Evolutionary conservation across 2,113 vertebrate species (phyloP), one percentile per base, ranked within the genome.

Genomic region (Tragelaphus scriptus): DNA sequence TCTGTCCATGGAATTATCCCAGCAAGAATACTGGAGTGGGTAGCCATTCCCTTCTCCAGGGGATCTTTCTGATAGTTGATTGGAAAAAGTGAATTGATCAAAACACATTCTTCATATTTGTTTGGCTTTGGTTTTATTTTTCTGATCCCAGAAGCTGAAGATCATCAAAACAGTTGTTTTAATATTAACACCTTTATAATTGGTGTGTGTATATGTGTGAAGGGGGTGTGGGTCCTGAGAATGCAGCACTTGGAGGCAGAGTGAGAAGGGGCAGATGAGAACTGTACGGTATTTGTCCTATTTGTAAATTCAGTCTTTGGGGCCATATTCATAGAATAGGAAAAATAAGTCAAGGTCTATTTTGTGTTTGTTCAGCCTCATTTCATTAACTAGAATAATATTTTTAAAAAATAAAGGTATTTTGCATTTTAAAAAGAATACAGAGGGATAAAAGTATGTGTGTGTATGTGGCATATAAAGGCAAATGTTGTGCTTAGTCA

Each of bases 351-450:
- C 86, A 90, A 82, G 61, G 7, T 32, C 59, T 28, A 23, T 30
- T 1, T 49, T 84, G 49, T 55, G 40, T 95, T 95, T 96, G 9
- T 91, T 56, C 58, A 97, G 11, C 65, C 13, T 2, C 23, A 81
- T 25, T 9, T 93, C 63, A 14, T 88, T 93, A 88, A 91, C 88
- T 95, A 94, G 61, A 90, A 81, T 6, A 65, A 51, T 88, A 25
- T 49, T 16, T 93, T 85, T 97, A 32, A 82, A 53, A 7, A 68
- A 25, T n/a, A 53, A 88, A 88, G 19, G 1, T 59, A 30, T 85
- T 97, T 75, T 91, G 11, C 49, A 9, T 90, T 96, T 63, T 80
- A 71, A 58, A 65, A 63, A 28, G 87, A 91, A 26, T 95, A 82
- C 96, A 80, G 2, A 5, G 15, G 75, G 88, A 96, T 89, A 81